A percentile compares a stretch with the other conserved stretches of the same genome.
phyloP scores from a whole-genome alignment of 1,140 invertebrate genomes.

The Thaumetopoea pityocampa region DNA sequence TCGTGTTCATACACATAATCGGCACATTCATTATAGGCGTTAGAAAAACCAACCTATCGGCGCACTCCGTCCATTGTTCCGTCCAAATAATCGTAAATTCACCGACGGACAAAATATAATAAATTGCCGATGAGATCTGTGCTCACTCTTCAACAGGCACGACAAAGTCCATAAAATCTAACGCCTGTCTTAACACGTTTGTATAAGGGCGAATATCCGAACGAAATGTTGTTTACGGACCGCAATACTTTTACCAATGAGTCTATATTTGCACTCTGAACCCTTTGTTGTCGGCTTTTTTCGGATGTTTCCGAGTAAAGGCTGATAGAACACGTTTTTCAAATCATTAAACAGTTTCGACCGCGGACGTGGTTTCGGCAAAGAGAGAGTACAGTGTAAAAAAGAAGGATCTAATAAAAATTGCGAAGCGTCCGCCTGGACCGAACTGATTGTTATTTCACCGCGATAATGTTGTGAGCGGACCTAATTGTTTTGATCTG shows the following conservation, averaged over 20 bases:
- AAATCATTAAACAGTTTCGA: conserved; percentile 75
- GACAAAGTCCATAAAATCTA: conserved; percentile 19
- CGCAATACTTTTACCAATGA: conserved; percentile 30
- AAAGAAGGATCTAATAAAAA: conserved; percentile 50
- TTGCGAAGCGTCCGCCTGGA: conserved; percentile 33
- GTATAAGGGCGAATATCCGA: conserved; percentile 28
- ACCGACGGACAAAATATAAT: conserved; percentile 73
- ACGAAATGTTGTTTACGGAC: background rate
- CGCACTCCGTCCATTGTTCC: conserved; percentile 51
- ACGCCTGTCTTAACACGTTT: background rate
- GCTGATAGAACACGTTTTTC: conserved; percentile 75
- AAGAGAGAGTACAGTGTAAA: conserved; percentile 44
- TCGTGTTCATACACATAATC: conserved; percentile 21
- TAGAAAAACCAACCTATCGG: conserved; percentile 65
- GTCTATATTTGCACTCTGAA: conserved; percentile 70
- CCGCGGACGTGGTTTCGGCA: conserved; percentile 54
- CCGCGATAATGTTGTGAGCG: conserved; percentile 36
- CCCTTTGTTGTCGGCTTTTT: conserved; percentile 73
- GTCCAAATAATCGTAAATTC: conserved; percentile 74
- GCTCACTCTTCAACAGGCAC: conserved; percentile 55
- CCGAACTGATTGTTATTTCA: conserved; percentile 51
- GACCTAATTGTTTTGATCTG: conserved; percentile 15
- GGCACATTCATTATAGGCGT: conserved; percentile 56
- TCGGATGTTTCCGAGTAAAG: conserved; percentile 71
- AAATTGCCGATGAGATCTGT: conserved; percentile 74